These are phyloP conservation scores for Rhinolophus ferrumequinum DNA, from an alignment of 2,113 vertebrate genomes.

Conservation along the genomic window DNA sequence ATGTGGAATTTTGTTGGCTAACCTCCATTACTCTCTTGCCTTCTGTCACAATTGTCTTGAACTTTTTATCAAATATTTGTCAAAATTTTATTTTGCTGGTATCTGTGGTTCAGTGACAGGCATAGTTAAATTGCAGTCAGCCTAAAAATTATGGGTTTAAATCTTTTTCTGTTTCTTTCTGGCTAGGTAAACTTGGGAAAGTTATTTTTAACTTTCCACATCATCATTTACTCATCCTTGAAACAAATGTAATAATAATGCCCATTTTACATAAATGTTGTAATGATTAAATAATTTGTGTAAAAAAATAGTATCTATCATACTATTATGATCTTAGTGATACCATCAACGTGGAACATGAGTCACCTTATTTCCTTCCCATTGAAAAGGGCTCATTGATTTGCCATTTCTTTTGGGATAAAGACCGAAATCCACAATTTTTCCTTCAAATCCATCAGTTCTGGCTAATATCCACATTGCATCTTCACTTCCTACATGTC, in stretches of 20 bases:
- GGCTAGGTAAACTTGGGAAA: not conserved
- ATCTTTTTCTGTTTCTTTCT: not conserved
- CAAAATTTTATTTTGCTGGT: not conserved
- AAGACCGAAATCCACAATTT: not conserved
- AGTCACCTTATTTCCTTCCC: not conserved
- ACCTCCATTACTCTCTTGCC: not conserved
- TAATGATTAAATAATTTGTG: conserved; percentile 11
- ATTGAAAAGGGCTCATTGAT: not conserved
- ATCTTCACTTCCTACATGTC: not conserved
- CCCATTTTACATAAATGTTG: not conserved
- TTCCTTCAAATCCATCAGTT: not conserved
- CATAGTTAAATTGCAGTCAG: not conserved
- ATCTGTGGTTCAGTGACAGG: not conserved
- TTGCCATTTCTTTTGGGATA: not conserved
- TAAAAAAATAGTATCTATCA: not conserved
- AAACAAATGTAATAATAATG: not conserved
- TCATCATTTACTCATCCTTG: not conserved
- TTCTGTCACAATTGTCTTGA: not conserved
- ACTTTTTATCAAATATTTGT: conserved; percentile 1
- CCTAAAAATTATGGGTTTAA: not conserved
- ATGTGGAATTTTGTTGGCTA: not conserved
- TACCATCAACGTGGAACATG: not conserved
- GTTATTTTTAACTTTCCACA: not conserved
- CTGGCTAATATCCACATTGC: not conserved
- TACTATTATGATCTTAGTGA: not conserved